These are phyloP conservation scores for Cossypha dichroa DNA, from an alignment of 2,797 vertebrate genomes.

Conservation along the genomic window DNA sequence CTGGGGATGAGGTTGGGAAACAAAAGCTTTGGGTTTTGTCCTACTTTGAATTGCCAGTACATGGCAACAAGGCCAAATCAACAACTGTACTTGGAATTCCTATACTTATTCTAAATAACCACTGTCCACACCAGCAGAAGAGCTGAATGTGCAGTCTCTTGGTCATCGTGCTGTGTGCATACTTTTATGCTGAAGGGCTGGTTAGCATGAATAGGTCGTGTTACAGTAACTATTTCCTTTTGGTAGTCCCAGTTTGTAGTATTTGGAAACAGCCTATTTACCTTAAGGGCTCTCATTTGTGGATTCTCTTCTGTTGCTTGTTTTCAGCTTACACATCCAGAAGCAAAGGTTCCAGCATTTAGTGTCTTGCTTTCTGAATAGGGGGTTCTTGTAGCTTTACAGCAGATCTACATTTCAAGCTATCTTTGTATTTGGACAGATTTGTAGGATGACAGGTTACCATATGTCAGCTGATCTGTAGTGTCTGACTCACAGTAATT, in stretches of 20 bases:
- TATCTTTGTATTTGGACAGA: constrained; percentile 29
- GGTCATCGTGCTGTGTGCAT: background rate
- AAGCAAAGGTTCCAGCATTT: background rate
- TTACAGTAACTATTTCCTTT: constrained; percentile 14
- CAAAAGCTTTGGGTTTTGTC: background rate
- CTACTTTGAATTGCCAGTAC: background rate
- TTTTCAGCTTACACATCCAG: background rate
- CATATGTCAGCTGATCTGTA: constrained; percentile 59
- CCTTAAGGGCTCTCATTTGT: background rate
- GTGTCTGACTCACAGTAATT: constrained; percentile 61
- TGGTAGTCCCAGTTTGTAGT: background rate
- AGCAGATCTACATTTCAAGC: background rate
- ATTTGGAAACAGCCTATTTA: background rate
- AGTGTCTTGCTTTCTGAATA: background rate
- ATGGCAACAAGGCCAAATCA: background rate
- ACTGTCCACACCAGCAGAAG: background rate
- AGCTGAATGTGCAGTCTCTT: background rate
- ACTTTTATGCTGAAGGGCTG: background rate
- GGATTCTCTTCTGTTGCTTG: background rate
- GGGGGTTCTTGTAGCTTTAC: background rate
- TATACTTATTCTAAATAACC: background rate
- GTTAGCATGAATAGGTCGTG: background rate
- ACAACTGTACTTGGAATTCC: background rate
- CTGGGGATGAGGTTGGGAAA: background rate
- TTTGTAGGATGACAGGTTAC: constrained; percentile 51